These are phyloP conservation scores for Coracias cyanogaster DNA, from an alignment of 2,797 vertebrate genomes.

Conservation along the genomic window DNA sequence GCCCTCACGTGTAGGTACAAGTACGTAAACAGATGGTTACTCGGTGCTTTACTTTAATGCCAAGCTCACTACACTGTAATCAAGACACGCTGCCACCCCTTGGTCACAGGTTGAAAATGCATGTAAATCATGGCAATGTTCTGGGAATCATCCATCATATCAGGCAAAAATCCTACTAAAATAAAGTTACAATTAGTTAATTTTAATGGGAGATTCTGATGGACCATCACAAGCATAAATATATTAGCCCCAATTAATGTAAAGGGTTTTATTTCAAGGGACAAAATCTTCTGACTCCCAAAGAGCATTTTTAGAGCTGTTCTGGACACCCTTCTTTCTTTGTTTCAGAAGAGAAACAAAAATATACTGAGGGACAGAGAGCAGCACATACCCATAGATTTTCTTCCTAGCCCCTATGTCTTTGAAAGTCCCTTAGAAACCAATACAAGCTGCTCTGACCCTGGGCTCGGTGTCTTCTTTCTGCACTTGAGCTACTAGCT, in stretches of 20 bases:
- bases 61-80: fast-evolving
- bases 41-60: not conserved
- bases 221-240: not conserved
- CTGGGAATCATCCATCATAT: not conserved
- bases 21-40: not conserved
- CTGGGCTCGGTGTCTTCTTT: not conserved
- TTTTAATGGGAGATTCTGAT: not conserved
- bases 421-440: not conserved
- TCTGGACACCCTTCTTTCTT: not conserved
- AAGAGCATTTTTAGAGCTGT: not conserved
- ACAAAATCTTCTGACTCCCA: not conserved
- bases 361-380: not conserved
- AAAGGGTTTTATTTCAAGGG: not conserved
- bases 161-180: not conserved
- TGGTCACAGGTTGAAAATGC: constrained; percentile 22
- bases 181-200: not conserved
- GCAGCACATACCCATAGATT: not conserved
- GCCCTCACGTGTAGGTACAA: not conserved
- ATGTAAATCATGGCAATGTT: fast-evolving
- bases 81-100: constrained; percentile 56
- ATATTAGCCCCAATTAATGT: not conserved
- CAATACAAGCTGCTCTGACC: not conserved
- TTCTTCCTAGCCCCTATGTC: not conserved
- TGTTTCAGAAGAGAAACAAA: not conserved
- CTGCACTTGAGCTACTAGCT: not conserved